Evolutionary conservation across 2,113 vertebrate species (phyloP).

Genomic region (Microtus oregoni): DNA sequence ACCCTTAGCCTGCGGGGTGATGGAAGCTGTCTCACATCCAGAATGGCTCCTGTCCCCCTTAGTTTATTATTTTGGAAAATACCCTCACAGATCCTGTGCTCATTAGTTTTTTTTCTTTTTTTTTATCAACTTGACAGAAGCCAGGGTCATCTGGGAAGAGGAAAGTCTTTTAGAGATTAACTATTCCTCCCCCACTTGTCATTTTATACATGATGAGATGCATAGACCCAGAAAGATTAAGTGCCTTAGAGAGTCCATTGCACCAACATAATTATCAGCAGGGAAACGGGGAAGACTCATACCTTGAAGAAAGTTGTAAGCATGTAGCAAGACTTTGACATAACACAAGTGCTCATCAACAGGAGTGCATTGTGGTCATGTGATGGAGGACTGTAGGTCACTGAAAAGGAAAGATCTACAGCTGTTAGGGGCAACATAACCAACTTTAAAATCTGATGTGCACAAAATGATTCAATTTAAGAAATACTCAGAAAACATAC

Average conservation of each 20-base stretch:
- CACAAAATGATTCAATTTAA: neutral
- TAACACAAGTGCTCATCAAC: neutral
- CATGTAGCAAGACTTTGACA: neutral
- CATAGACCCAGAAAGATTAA: neutral
- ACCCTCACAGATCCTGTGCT: neutral
- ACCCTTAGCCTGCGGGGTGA: neutral
- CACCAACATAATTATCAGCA: neutral
- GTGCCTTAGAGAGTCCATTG: neutral
- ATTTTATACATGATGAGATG: neutral
- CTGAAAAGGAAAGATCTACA: neutral
- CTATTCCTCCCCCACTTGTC: neutral
- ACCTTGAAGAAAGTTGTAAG: neutral
- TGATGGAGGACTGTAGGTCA: neutral
- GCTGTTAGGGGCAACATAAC: neutral
- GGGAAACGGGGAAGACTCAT: neutral
- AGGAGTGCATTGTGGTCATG: neutral
- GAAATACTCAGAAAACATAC: slow-evolving; percentile 2
- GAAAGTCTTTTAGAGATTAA: neutral
- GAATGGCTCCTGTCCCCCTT: neutral
- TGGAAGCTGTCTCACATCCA: neutral
- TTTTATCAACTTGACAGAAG: neutral
- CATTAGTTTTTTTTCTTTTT: neutral
- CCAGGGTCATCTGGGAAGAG: neutral
- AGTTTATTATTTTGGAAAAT: neutral
- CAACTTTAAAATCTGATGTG: neutral